phyloP scores from a whole-genome alignment of 2,888 invertebrate species.

The Drosophila austrosaltans region DNA sequence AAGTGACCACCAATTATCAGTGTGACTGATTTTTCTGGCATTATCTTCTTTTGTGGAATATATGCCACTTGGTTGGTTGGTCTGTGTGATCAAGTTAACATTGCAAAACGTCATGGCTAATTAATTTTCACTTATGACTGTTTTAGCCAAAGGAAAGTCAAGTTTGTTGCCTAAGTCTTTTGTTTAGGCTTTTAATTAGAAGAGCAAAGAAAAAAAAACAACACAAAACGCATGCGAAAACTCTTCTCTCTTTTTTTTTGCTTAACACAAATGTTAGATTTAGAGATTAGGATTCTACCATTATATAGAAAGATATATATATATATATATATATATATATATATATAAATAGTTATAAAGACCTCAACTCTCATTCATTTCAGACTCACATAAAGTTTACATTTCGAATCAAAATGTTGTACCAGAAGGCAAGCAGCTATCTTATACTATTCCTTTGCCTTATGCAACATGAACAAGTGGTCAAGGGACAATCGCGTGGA shows the following conservation, averaged over 20 bases:
- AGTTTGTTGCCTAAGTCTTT: slow-evolving; percentile 74
- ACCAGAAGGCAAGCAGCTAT: slow-evolving; percentile 42
- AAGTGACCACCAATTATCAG: too few relatives aligned
- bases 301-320: background rate
- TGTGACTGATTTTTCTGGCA: background rate
- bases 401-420: slow-evolving; percentile 3
- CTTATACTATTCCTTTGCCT: slow-evolving; percentile 21
- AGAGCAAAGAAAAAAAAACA: slow-evolving; percentile 6
- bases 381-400: background rate
- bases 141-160: slow-evolving; percentile 1
- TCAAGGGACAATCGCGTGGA: slow-evolving; percentile 34
- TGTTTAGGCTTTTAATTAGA: slow-evolving; percentile 60
- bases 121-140: slow-evolving; percentile 44
- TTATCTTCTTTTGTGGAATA: slow-evolving; percentile 1
- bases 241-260: background rate
- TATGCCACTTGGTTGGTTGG: slow-evolving; percentile 6
- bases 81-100: slow-evolving; percentile 28
- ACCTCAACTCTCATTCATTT: background rate
- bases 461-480: background rate
- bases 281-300: background rate
- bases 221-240: slow-evolving; percentile 5
- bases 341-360: slow-evolving; percentile 1
- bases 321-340: background rate
- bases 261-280: slow-evolving; percentile 8
- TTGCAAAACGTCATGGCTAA: slow-evolving; percentile 48